phyloP scores from a whole-genome alignment of 2,797 vertebrate genomes.

The Menidia menidia region DNA sequence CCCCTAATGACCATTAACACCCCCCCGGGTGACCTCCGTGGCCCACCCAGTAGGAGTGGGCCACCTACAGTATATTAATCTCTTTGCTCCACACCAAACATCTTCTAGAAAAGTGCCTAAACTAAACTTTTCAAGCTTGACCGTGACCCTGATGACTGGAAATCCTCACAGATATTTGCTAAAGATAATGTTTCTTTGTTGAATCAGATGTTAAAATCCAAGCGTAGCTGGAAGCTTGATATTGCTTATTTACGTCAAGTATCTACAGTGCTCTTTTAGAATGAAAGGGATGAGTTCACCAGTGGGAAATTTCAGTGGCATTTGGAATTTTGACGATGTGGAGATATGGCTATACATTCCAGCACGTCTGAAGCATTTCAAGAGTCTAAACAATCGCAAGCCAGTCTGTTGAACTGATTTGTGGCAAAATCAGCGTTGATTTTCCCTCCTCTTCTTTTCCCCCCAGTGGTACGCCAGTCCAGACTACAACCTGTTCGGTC shows the following conservation, averaged over 20 bases:
- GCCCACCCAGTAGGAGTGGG: no score
- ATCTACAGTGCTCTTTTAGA: neutral
- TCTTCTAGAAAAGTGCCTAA: no score
- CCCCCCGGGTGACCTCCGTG: no score
- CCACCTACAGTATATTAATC: no score
- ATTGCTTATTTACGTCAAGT: neutral
- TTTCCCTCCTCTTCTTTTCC: slow-evolving; percentile 2
- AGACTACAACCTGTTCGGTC: slow-evolving; percentile 97
- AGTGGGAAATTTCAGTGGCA: neutral
- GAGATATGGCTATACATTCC: neutral
- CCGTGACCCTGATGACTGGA: no score
- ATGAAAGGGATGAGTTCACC: neutral
- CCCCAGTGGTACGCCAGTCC: slow-evolving; percentile 94
- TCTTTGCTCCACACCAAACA: no score
- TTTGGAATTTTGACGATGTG: neutral
- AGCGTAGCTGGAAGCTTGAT: neutral
- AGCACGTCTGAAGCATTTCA: neutral
- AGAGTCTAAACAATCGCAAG: no score
- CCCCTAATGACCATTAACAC: no score
- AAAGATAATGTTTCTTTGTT: no score
- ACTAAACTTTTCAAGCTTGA: no score
- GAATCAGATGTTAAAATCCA: neutral
- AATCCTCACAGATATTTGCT: no score
- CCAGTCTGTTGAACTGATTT: neutral
- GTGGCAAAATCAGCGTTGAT: neutral